Evolutionary conservation across 1,140 invertebrate species (phyloP), one percentile per base, ranked within the genome.

Genomic region (Linepithema humile): DNA sequence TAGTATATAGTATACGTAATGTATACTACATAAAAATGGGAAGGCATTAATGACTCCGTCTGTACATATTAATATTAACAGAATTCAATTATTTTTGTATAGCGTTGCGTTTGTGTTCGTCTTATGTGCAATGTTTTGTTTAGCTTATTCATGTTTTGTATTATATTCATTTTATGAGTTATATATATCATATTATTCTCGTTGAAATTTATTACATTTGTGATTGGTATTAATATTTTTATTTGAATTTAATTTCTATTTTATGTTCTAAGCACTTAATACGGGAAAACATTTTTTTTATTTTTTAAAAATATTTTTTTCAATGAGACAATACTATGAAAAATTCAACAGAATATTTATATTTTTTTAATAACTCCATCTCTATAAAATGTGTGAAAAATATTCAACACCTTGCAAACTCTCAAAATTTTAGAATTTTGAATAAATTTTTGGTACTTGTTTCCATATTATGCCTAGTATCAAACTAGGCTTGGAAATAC

Each of bases 151-250:
- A n/a, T 72, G 15, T 74, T 83, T 83, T 64, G 26, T 83, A 65
- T 75, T 75, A 48, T 38, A 17, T 65, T 74, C 2, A 62, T 73
- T 70, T 82, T 82, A 48, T 73, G n/a, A n/a, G n/a, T 2, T 73
- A 62, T 38, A 12, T 40, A n/a, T 3, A 57, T 55, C 2, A n/a
- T 32, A 73, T 82, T 72, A 60, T 60, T 26, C 15, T 35, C 4
- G 17, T 69, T n/a, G n/a, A 20, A 32, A 69, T 40, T 55, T 50
- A 45, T 62, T 29, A 55, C 23, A 43, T 70, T 2, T 50, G n/a
- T 4, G 23, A 29, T 17, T 69, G 29, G 48, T 55, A 78, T 55
- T 12, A 55, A 55, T 15, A 67, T 67, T 20, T 10, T 59, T 43
- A n/a, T 57, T 57, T 45, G 43, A 3, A 15, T 55, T 43, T 10